Conservation (phyloP, 2,797 vertebrate genomes). For the Poecilia picta region DNA sequence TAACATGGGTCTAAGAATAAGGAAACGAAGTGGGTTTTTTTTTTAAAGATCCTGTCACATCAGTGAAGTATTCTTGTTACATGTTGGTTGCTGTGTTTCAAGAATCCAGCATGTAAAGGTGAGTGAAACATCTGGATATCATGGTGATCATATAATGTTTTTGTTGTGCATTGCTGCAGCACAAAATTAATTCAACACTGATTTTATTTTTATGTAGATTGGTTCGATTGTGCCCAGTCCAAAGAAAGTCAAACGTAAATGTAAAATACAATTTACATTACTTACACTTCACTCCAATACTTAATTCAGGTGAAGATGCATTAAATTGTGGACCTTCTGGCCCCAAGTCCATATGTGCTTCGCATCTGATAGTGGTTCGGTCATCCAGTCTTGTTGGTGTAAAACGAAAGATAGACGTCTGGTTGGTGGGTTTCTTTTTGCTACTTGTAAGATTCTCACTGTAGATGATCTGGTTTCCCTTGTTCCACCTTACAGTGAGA, state of each 20-base stretch:
- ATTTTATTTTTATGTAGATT: neutral
- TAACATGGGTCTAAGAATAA: neutral
- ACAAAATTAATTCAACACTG: neutral
- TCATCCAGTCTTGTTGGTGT: conserved; percentile 44
- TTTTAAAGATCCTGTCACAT: neutral
- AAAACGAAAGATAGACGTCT: conserved; percentile 4
- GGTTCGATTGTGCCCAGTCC: neutral
- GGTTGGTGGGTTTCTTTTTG: neutral
- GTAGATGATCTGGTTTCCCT: conserved; percentile 1
- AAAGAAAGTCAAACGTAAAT: neutral
- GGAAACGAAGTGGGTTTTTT: neutral
- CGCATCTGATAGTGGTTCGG: conserved; percentile 61
- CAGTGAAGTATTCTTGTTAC: neutral
- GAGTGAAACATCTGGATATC: neutral
- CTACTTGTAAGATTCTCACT: rapidly evolving
- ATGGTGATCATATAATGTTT: neutral
- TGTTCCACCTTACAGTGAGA: conserved; percentile 69
- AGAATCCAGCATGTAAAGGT: neutral
- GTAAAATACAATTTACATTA: conserved; percentile 3
- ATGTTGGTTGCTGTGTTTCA: neutral
- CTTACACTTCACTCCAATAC: conserved; percentile 22
- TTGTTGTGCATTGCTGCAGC: neutral
- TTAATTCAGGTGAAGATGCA: conserved; percentile 24
- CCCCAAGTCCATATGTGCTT: conserved; percentile 68
- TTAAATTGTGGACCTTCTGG: conserved; percentile 52